phyloP scores from a whole-genome alignment of 2,888 invertebrate species.

The Hirtodrosophila cameraria region DNA sequence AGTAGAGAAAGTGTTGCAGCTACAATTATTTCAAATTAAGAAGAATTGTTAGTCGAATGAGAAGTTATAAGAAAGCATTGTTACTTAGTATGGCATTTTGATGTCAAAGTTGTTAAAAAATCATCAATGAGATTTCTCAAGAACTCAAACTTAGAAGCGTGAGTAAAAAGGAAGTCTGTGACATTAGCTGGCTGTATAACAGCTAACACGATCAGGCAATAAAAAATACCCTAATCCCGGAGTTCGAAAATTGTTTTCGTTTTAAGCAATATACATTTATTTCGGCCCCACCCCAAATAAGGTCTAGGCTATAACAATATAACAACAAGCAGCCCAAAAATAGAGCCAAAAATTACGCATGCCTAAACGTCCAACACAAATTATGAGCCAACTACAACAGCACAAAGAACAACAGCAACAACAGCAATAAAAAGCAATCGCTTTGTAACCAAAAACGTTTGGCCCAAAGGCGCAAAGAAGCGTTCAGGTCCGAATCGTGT shows the following conservation, averaged over 20 bases:
- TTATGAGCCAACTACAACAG: conserved; percentile 58
- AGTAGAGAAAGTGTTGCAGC: too few relatives aligned
- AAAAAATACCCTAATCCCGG: conserved; percentile 12
- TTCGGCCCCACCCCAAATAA: conserved; percentile 29
- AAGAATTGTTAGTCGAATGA: too few relatives aligned
- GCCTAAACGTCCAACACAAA: conserved; percentile 62
- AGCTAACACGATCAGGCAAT: conserved; percentile 25
- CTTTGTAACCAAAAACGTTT: conserved; percentile 68
- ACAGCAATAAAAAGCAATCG: conserved; percentile 71
- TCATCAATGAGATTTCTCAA: too few relatives aligned
- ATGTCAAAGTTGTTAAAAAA: too few relatives aligned
- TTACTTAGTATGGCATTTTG: too few relatives aligned
- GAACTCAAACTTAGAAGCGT: too few relatives aligned
- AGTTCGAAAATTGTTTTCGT: conserved; percentile 6
- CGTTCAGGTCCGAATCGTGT: conserved; percentile 38
- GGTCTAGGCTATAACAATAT: conserved; percentile 36
- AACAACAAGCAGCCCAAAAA: conserved; percentile 43
- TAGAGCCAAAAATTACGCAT: conserved; percentile 73
- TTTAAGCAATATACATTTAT: conserved; percentile 27
- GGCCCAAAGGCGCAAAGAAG: conserved; percentile 53
- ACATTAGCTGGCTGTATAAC: neutral
- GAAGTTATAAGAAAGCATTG: too few relatives aligned
- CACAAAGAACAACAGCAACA: conserved; percentile 37
- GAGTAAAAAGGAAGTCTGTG: too few relatives aligned
- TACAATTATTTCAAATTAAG: neutral